Evolutionary conservation across 2,797 vertebrate genomes (phyloP), one percentile per base, ranked within the genome.

Genomic region (Luscinia megarhynchos): DNA sequence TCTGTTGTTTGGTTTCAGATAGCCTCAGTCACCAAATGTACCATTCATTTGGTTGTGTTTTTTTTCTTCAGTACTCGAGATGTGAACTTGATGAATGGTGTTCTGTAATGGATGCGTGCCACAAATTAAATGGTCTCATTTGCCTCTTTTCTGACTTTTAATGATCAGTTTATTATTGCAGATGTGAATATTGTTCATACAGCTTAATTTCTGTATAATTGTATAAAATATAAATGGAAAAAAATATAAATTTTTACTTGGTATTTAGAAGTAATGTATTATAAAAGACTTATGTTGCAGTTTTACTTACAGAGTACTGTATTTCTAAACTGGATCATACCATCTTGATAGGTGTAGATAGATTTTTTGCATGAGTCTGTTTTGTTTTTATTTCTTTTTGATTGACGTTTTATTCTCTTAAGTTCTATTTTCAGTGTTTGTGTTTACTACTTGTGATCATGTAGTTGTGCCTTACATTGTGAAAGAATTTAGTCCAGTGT

Each of bases 401-500:
- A 67, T 61, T 89, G 90, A 78, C 73, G 26, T 87, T 96, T 72
- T 55, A 50, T 85, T 84, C 96, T 94, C 91, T 88, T 89, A 89
- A 93, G 93, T 97, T 97, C 93, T 96, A 5, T 90, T 97, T 96
- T 97, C 80, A 94, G 87, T 98, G 95, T 98, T 96, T 97, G 97
- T 98, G 97, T 97, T 98, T 97, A 96, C 96, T 97, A 94, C 76
- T 96, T 97, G 97, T 98, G 96, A 97, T 98, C 96, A 97, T 98
- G 98, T 98, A 98, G 97, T 98, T 97, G 98, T 98, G 98, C 98
- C 98, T 99, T 98, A 98, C 92, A 97, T 98, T 97, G 94, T 96
- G 96, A 89, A 98, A 97, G 96, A 95, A 97, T 96, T 97, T 93
- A 96, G 97, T 95, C 89, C 97, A 93, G 97, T 96, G 96, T 96